A percentile compares a stretch with the other conserved stretches of the same genome.
Conservation (phyloP, 64 coral and sea anemone genomes). For the Porites australiensis region DNA sequence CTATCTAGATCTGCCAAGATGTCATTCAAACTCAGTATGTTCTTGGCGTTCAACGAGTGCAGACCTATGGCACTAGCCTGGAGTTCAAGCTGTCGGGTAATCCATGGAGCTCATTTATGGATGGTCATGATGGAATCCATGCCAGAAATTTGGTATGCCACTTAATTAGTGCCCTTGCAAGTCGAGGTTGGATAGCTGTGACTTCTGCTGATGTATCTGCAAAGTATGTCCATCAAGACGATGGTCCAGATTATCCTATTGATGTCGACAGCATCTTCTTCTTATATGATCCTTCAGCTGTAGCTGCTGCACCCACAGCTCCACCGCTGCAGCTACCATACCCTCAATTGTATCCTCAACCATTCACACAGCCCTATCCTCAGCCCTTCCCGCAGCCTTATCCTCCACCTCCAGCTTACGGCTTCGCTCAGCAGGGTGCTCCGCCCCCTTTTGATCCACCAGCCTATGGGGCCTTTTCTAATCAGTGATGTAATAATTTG, state of each 20-base stretch:
- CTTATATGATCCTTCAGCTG: slow-evolving; percentile 56
- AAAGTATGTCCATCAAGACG: slow-evolving; percentile 80
- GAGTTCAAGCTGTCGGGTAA: slow-evolving; percentile 84
- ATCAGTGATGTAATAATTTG: slow-evolving; percentile 1
- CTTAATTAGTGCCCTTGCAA: slow-evolving; percentile 71
- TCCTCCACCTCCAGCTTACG: slow-evolving; percentile 31
- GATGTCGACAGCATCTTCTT: slow-evolving; percentile 95
- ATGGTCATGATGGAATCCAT: slow-evolving; percentile 74
- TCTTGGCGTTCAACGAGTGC: slow-evolving; percentile 49
- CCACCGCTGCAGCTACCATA: not conserved
- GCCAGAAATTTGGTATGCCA: slow-evolving; percentile 77
- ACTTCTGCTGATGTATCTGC: slow-evolving; percentile 87
- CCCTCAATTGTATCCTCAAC: not conserved
- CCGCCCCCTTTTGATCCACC: slow-evolving; percentile 23
- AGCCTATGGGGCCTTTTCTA: slow-evolving; percentile 24
- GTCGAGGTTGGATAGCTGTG: slow-evolving; percentile 56
- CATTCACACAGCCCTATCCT: not conserved
- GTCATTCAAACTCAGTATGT: slow-evolving; percentile 56
- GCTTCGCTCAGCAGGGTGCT: slow-evolving; percentile 39
- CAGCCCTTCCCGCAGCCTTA: not conserved
- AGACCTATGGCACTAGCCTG: slow-evolving; percentile 60
- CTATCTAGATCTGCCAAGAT: slow-evolving; percentile 66
- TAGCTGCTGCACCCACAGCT: not conserved
- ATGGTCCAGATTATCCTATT: slow-evolving; percentile 77
- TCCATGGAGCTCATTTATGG: slow-evolving; percentile 73